phyloP scores from a whole-genome alignment of 2,888 invertebrate species.

The Clepsis dumicolana region DNA sequence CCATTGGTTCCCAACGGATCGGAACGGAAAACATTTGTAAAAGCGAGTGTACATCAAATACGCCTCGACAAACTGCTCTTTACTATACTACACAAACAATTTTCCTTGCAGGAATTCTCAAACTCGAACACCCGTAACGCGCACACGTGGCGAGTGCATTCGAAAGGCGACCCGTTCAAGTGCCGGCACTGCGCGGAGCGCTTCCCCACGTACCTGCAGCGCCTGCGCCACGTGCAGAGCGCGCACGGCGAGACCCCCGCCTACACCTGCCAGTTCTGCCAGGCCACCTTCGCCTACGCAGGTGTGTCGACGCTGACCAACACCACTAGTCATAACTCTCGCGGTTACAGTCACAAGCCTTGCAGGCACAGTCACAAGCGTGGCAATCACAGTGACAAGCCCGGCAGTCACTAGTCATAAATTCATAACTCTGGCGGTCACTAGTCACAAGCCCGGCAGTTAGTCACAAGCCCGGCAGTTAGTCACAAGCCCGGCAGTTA shows the following conservation, averaged over 20 bases:
- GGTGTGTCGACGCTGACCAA: no score
- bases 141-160: constrained; percentile 33
- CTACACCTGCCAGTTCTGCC: constrained; percentile 29
- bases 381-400: neutral
- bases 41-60: no score
- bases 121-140: constrained; percentile 35
- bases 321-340: neutral
- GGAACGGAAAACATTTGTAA: no score
- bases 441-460: no score
- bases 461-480: no score
- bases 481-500: no score
- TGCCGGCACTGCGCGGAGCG: constrained; percentile 22
- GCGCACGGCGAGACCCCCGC: neutral
- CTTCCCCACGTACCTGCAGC: constrained; percentile 31
- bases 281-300: constrained; percentile 31
- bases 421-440: no score
- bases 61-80: no score
- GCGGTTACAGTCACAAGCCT: neutral
- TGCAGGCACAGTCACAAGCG: no score
- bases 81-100: no score
- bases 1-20: neutral
- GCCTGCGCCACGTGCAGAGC: constrained; percentile 25
- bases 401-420: neutral
- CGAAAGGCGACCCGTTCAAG: constrained; percentile 27
- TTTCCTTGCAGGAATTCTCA: constrained; percentile 30